Evolutionary conservation across 64 coral and sea anemone species (phyloP).

Genomic region (Pachyseris speciosa): DNA sequence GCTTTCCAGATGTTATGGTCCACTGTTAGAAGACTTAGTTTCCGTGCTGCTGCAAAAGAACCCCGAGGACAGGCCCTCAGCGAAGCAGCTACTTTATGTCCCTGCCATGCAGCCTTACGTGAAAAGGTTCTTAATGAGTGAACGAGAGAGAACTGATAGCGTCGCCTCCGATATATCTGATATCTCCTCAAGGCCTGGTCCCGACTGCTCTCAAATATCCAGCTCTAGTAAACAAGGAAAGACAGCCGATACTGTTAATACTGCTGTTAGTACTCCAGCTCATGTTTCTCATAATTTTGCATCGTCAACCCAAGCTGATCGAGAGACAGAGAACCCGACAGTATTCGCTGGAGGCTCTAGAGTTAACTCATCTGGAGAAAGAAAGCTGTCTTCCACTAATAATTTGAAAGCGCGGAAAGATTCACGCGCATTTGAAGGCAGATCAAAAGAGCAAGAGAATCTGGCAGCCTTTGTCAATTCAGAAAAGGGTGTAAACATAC

Average conservation of each 20-base stretch:
- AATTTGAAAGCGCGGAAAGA: neutral
- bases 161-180: conserved; percentile 47
- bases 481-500: neutral
- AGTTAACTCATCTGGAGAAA: neutral
- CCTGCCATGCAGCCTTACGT: conserved; percentile 87
- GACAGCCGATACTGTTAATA: neutral
- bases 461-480: neutral
- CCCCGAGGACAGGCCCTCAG: conserved; percentile 85
- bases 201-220: neutral
- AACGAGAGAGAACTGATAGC: conserved; percentile 61
- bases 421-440: neutral
- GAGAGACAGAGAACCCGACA: neutral
- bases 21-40: conserved; percentile 89
- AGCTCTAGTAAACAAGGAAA: neutral
- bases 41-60: conserved; percentile 77
- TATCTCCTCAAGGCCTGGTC: neutral
- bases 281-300: too few species aligned
- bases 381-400: neutral
- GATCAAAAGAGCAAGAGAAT: neutral
- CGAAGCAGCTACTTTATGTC: conserved; percentile 90
- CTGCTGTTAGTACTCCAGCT: neutral
- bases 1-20: conserved; percentile 74
- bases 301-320: neutral
- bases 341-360: neutral
- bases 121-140: conserved; percentile 58